Conservation (phyloP, 2,888 invertebrate species). For the Drosophila anceps region DNA sequence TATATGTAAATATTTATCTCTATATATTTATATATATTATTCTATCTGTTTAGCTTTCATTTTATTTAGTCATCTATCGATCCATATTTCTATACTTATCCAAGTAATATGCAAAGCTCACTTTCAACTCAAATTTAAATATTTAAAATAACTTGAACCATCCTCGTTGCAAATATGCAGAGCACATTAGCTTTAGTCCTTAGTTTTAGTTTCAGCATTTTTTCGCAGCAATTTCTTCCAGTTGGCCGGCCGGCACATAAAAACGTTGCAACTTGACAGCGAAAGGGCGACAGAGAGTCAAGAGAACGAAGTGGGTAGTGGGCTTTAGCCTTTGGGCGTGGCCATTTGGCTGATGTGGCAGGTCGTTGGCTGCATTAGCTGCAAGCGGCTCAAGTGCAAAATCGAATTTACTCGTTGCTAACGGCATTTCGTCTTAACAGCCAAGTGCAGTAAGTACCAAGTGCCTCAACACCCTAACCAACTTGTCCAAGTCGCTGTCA, state of each 20-base stretch:
- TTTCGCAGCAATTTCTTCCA: constrained; percentile 57
- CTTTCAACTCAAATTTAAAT: neutral
- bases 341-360: constrained; percentile 54
- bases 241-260: constrained; percentile 52
- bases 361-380: constrained; percentile 75
- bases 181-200: constrained; percentile 65
- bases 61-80: too few species aligned
- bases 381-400: constrained; percentile 80
- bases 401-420: constrained; percentile 75
- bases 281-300: neutral
- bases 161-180: constrained; percentile 37
- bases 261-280: constrained; percentile 17
- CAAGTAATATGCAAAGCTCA: neutral
- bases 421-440: constrained; percentile 76
- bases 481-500: constrained; percentile 13
- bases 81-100: too few species aligned
- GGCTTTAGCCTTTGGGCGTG: constrained; percentile 30
- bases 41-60: too few species aligned
- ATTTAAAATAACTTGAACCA: neutral
- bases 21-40: too few species aligned
- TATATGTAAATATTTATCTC: too few species aligned
- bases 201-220: constrained; percentile 64
- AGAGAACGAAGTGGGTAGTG: neutral
- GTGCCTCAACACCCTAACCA: constrained; percentile 5
- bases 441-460: constrained; percentile 53